Evolutionary conservation across 2,113 vertebrate genomes (phyloP), one percentile per base, ranked within the genome.

Genomic region (Perca fluviatilis): DNA sequence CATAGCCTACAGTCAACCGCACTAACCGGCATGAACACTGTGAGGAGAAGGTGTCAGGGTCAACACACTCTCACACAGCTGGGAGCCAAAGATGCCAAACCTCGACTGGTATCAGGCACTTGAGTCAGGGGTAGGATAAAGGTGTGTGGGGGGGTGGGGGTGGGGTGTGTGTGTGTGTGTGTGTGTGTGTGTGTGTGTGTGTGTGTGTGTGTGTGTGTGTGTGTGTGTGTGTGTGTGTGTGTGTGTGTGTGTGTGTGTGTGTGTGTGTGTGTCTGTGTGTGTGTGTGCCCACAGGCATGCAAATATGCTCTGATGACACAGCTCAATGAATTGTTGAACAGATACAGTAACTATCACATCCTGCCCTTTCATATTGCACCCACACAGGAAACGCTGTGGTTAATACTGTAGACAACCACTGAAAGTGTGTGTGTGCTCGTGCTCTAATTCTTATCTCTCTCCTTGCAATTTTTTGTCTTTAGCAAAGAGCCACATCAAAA

Each of bases 231-330:
- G 53, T 67, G 7, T 14, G 67, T 69, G 67, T 83, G 51, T 66
- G 67, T 27, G 49, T 60, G 46, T 75, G 25, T 63, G 56, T 74
- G 36, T 65, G 15, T 69, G 43, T 74, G 49, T 79, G 68, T 79
- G 64, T 65, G 65, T 25, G 50, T 74, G 18, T 43, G 63, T 71
- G 54, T 72, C 15, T 53, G n/a, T 54, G 30, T 76, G 74, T 82
- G 61, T 74, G 62, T 33, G 53, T 67, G 5, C 11, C n/a, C 1
- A 12, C 33, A 23, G 18, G 54, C n/a, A 40, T 58, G 54, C 64
- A 77, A 80, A 83, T 49, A 49, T 90, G 83, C 65, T 76, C 50
- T 51, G 67, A 68, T 84, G 80, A 90, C 81, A 84, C 85, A 78
- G 61, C 65, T 62, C 54, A 78, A 6, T 27, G 69, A 83, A 83